Conservation (phyloP, 2,888 invertebrate genomes). For the Heterodera filipjevi region DNA sequence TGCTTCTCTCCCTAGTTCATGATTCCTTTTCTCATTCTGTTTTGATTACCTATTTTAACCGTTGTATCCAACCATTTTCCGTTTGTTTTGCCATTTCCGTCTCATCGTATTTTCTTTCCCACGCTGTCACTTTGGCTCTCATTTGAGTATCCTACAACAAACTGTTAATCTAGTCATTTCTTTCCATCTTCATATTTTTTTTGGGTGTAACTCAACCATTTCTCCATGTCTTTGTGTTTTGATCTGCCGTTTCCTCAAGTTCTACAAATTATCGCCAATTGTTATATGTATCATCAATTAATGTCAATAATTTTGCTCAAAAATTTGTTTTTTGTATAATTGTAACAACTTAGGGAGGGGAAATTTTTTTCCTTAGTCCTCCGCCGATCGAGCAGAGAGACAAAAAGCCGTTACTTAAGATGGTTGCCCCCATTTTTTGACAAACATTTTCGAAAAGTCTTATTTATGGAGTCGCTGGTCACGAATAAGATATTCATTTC, state of each 20-base stretch:
- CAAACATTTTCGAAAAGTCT: too few species aligned
- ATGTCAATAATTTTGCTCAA: neutral
- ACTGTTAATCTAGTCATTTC: neutral
- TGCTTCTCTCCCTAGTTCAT: too few species aligned
- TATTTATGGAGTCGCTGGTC: too few species aligned
- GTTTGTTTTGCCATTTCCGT: neutral
- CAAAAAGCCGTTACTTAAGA: too few species aligned
- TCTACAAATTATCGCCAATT: too few species aligned
- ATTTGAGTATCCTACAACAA: neutral
- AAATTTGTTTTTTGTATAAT: neutral
- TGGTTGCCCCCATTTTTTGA: too few species aligned
- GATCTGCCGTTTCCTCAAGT: neutral
- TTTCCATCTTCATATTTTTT: neutral
- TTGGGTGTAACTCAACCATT: neutral
- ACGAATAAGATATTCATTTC: too few species aligned
- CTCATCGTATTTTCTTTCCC: neutral
- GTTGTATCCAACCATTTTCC: too few species aligned
- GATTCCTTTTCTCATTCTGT: neutral
- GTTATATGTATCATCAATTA: too few species aligned
- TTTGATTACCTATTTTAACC: too few species aligned
- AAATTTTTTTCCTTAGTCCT: neutral
- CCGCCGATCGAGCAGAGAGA: too few species aligned
- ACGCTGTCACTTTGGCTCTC: too few species aligned
- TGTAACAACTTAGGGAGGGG: neutral
- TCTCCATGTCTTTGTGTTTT: neutral